phyloP scores from a whole-genome alignment of 1,140 invertebrate genomes.

The Sycobia sp. region DNA sequence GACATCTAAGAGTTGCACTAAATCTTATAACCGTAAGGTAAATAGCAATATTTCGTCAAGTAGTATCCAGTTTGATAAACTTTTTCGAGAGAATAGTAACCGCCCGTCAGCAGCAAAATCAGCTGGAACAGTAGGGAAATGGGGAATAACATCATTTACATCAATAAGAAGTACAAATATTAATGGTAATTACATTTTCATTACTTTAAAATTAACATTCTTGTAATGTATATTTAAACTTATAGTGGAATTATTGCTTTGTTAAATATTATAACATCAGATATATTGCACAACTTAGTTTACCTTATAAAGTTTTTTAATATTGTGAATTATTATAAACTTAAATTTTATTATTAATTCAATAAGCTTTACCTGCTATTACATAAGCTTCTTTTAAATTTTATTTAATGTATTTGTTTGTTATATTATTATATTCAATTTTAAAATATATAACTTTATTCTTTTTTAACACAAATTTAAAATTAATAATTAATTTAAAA shows the following conservation, averaged over 20 bases:
- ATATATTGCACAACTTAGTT: background rate
- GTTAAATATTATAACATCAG: too few species aligned
- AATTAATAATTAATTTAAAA: too few species aligned
- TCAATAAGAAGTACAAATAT: slow-evolving; percentile 78
- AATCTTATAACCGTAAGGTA: slow-evolving; percentile 64
- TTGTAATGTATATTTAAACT: background rate
- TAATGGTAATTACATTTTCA: slow-evolving; percentile 64
- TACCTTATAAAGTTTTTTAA: background rate
- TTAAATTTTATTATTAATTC: background rate
- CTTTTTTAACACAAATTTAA: too few species aligned
- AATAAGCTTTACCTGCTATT: too few species aligned
- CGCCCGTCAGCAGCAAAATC: slow-evolving; percentile 85
- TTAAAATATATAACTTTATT: too few species aligned
- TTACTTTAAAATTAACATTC: too few species aligned
- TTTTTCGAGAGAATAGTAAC: slow-evolving; percentile 86
- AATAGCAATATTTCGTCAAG: slow-evolving; percentile 59
- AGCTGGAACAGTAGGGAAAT: slow-evolving; percentile 87
- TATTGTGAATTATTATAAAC: background rate
- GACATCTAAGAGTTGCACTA: slow-evolving; percentile 66
- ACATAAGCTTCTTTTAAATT: too few species aligned
- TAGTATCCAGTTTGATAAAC: slow-evolving; percentile 75
- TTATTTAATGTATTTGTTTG: too few species aligned
- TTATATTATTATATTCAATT: too few species aligned
- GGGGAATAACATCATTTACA: slow-evolving; percentile 92
- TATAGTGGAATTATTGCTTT: too few species aligned